A percentile compares a stretch with the other conserved stretches of the same genome.
These are phyloP conservation scores for Ceriagrion tenellum DNA, from an alignment of 2,888 invertebrate genomes.

Conservation along the genomic window DNA sequence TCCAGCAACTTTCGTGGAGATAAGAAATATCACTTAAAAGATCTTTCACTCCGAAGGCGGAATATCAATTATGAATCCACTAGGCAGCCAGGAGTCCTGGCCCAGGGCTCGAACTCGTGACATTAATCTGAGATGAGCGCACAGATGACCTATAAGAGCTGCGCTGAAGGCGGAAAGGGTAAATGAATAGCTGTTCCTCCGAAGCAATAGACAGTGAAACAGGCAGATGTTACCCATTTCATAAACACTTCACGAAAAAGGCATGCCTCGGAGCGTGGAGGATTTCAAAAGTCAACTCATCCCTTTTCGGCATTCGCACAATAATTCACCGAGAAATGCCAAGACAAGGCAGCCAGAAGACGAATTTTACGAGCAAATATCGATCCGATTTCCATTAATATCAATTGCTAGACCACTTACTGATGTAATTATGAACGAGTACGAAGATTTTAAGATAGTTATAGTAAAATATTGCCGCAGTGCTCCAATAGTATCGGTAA, in stretches of 20 bases:
- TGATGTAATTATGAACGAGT: neutral
- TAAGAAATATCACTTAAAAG: neutral
- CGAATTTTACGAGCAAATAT: neutral
- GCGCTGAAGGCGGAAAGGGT: neutral
- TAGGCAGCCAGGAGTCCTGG: neutral
- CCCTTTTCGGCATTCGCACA: neutral
- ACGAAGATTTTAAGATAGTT: neutral
- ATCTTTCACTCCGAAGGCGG: neutral
- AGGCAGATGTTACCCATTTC: conserved; percentile 4
- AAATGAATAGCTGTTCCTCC: neutral
- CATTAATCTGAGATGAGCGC: conserved; percentile 16
- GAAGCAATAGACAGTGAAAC: neutral
- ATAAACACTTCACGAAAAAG: conserved; percentile 1
- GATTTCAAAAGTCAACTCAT: neutral
- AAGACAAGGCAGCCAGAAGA: neutral
- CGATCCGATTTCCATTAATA: neutral
- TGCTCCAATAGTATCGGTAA: neutral
- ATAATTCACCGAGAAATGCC: neutral
- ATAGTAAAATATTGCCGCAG: neutral
- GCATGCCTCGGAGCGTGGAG: neutral
- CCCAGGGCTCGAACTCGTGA: neutral
- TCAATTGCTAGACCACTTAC: neutral
- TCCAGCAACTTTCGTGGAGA: neutral
- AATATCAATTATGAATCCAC: conserved; percentile 16
- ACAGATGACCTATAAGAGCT: conserved; percentile 19